Evolutionary conservation across 1,140 invertebrate species (phyloP).

Genomic region (Drosophila tsacasi): DNA sequence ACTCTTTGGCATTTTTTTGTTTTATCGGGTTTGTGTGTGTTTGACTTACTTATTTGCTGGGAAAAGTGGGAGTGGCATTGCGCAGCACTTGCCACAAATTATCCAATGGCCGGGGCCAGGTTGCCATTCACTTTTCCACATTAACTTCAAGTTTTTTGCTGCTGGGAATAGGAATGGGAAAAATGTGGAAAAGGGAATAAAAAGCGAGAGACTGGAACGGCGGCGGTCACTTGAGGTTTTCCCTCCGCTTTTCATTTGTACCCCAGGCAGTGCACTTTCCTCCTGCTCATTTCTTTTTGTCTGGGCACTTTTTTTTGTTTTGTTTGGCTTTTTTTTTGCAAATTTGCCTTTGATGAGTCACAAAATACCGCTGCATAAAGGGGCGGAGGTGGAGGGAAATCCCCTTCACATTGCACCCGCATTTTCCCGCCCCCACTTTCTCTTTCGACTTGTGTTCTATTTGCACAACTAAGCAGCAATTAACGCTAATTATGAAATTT

Average conservation of each 20-base stretch:
- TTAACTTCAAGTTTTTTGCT: conserved; percentile 36
- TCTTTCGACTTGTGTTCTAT: conserved; percentile 45
- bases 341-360: conserved; percentile 56
- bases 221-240: conserved; percentile 55
- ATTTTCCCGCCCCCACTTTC: conserved; percentile 32
- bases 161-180: conserved; percentile 7
- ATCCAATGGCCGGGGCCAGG: conserved; percentile 49
- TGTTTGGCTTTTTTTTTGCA: conserved; percentile 19
- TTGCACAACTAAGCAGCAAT: conserved; percentile 63
- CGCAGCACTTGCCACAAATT: conserved; percentile 62
- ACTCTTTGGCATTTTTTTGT: conserved; percentile 57
- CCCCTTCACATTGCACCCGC: conserved; percentile 20
- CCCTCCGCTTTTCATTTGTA: conserved; percentile 13
- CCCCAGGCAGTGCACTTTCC: conserved; percentile 38
- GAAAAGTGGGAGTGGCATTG: conserved; percentile 36
- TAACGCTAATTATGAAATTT: conserved; percentile 62
- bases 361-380: conserved; percentile 34
- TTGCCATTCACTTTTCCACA: conserved; percentile 65
- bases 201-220: conserved; percentile 29
- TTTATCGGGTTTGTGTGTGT: conserved; percentile 40
- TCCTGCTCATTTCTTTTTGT: conserved; percentile 36
- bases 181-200: conserved; percentile 18
- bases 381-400: not conserved
- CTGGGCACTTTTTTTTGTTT: conserved; percentile 5
- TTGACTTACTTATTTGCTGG: conserved; percentile 33